Conservation (phyloP, 2,888 invertebrate species). For the Coelinius sp. region DNA sequence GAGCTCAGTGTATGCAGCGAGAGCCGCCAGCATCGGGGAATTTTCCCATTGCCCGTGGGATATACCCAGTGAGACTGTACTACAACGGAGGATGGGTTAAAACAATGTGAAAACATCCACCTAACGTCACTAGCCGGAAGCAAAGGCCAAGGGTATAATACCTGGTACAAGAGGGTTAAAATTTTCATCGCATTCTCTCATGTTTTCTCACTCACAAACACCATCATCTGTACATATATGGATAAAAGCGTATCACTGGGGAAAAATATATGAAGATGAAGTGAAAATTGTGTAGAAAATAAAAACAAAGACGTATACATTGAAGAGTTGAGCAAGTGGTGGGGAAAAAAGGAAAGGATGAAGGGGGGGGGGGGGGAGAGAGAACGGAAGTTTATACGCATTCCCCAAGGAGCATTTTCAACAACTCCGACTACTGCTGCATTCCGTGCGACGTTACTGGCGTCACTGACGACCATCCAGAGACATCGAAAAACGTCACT, state of each 20-base stretch:
- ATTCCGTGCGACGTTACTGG: constrained; percentile 34
- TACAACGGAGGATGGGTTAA: not conserved
- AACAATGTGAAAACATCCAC: not conserved
- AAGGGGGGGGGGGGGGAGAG: constrained; percentile 1
- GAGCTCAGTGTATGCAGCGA: constrained; percentile 12
- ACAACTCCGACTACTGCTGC: constrained; percentile 31
- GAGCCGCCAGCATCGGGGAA: constrained; percentile 1
- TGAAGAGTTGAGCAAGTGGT: constrained; percentile 1
- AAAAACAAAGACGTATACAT: constrained; percentile 11
- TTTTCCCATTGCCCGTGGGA: not conserved
- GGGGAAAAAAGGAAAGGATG: not conserved
- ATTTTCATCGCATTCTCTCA: not conserved
- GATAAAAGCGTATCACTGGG: not conserved
- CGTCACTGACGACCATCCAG: constrained; percentile 34
- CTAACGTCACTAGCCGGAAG: not conserved
- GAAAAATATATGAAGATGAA: constrained; percentile 14
- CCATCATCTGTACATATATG: constrained; percentile 4
- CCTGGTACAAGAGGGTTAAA: not conserved
- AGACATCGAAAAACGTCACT: not conserved
- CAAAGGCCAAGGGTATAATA: not conserved
- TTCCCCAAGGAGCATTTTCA: constrained; percentile 40
- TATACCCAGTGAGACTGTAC: not conserved
- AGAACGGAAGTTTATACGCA: constrained; percentile 38
- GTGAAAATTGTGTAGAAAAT: constrained; percentile 2
- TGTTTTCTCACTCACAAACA: not conserved